A percentile compares a stretch with the other conserved stretches of the same genome.
These are phyloP conservation scores for Myrmecobius fasciatus DNA, from an alignment of 2,113 vertebrate genomes.

Conservation along the genomic window DNA sequence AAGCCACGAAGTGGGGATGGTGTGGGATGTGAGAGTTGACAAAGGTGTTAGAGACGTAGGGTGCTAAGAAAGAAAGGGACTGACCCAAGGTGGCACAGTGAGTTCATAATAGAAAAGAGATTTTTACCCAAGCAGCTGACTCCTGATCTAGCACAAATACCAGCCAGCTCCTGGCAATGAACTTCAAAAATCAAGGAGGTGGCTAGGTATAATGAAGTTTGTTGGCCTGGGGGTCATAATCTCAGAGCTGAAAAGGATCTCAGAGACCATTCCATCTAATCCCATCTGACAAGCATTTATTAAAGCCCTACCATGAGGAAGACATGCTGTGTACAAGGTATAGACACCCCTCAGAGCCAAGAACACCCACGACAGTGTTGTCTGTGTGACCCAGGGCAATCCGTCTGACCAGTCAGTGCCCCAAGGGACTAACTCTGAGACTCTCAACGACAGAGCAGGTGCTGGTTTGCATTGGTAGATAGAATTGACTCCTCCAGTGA, in stretches of 20 bases:
- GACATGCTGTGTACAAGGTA: background rate
- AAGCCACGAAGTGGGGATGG: background rate
- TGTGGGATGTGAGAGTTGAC: background rate
- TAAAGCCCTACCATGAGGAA: background rate
- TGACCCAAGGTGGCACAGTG: background rate
- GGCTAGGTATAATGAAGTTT: background rate
- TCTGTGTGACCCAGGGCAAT: background rate
- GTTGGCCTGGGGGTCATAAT: conserved; percentile 18
- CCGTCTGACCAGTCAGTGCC: background rate
- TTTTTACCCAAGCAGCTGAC: background rate
- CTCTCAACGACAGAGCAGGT: conserved; percentile 7
- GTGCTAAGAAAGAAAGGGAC: background rate
- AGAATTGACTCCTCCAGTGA: conserved; percentile 21
- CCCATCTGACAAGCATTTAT: background rate
- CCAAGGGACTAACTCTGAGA: conserved; percentile 17
- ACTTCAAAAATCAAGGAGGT: conserved; percentile 6
- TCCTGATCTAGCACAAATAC: background rate
- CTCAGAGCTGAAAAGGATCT: conserved; percentile 16
- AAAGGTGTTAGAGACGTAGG: background rate
- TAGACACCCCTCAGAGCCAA: background rate
- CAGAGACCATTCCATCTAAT: conserved; percentile 20
- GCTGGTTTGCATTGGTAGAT: conserved; percentile 14
- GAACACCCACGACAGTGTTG: background rate
- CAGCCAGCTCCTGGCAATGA: background rate
- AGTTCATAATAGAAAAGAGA: background rate